These are phyloP conservation scores for Nemoura dubitans DNA, from an alignment of 2,888 invertebrate species.

Conservation along the genomic window DNA sequence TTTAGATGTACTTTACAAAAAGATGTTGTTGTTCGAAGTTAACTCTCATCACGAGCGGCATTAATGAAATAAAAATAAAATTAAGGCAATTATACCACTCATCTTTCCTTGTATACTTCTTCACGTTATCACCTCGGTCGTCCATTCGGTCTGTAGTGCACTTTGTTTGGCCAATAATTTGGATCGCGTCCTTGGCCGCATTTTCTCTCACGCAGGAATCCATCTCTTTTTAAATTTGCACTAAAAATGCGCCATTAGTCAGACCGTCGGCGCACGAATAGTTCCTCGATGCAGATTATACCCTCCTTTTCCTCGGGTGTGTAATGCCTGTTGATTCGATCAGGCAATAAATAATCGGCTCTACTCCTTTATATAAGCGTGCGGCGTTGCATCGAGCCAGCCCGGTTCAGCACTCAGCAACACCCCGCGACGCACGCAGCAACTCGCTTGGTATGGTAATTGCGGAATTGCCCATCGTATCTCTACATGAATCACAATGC, in stretches of 20 bases:
- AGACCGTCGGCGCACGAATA: background rate
- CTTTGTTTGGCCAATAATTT: too few species aligned
- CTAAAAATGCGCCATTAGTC: background rate
- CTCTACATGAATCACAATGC: too few species aligned
- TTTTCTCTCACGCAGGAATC: background rate
- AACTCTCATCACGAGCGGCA: background rate
- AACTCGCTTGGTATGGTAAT: too few species aligned
- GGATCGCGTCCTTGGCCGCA: background rate
- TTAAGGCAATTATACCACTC: background rate
- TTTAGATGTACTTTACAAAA: background rate
- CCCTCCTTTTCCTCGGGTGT: background rate
- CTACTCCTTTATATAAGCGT: too few species aligned
- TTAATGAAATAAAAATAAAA: background rate
- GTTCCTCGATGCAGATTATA: background rate
- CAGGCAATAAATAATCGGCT: too few species aligned
- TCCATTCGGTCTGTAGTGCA: too few species aligned
- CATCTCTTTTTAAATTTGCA: background rate
- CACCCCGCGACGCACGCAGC: too few species aligned
- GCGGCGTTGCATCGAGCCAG: too few species aligned
- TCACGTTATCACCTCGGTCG: too few species aligned
- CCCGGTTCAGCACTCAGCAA: too few species aligned
- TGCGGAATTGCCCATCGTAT: too few species aligned
- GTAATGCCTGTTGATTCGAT: too few species aligned
- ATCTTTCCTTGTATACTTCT: background rate
- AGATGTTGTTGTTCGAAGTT: background rate